Base-by-base conservation (phyloP, 2,797 vertebrate species). In the Falco cherrug region DNA sequence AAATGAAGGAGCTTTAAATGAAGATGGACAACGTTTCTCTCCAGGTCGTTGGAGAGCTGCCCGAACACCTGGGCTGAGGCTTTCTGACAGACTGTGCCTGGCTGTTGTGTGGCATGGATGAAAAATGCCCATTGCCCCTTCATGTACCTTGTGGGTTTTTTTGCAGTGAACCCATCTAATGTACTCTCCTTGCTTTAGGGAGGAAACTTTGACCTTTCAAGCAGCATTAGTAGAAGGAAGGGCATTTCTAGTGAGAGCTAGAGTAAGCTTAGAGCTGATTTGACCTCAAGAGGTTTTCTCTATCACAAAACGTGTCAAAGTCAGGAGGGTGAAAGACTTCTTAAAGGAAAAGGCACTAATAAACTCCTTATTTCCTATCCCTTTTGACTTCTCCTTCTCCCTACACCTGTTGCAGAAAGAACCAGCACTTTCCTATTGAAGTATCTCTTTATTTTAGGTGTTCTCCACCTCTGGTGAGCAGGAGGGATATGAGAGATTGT, bases 101-200 rank as follows among this genome's bases (percentile, higher is more conserved):
- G 5, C 47, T 26, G 7, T 3, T 37, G 20, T 4, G 59, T 16
- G 16, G 43, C 2, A 6, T 60, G 35, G 56, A 13, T 16, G 45
- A 11, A 45, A 45, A 61, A 33, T 5, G 43, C 14, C 25, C 68
- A 3, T 22, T 45, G 17, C 5, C 16, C 35, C 12, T 28, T 21
- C 33, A 4, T 0, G 1, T 3, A 7, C 59, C 28, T 47, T 7
- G 29, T 35, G 35, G 50, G 35, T 8, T 0, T 39, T 45, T 48
- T 47, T 39, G 56, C 50, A 20, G 6, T 12, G 14, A 60, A 35
- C 24, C 37, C 64, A 33, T 16, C 43, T 12, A 13, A 70, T 5
- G 59, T 8, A 5, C 61, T 69, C 61, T 3, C 33, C 59, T 47
- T 29, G 35, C 77, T 79, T 63, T 35, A 15, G 4, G 35, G 48